These are phyloP conservation scores for Hiodon tergisus DNA, from an alignment of 2,113 vertebrate species.

Conservation along the genomic window DNA sequence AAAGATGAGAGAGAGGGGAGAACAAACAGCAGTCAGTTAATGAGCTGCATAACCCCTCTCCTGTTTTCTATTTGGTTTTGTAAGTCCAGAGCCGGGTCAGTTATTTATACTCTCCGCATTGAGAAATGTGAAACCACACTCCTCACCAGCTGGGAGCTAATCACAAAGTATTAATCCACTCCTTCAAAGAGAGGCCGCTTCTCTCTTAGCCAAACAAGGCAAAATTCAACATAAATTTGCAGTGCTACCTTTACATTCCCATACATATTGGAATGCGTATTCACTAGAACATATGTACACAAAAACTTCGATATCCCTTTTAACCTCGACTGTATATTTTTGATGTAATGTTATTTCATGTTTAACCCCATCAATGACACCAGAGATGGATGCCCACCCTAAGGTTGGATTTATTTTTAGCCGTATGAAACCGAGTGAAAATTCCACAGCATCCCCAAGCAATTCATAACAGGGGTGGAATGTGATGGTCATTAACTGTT, in stretches of 20 bases:
- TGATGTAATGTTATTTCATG: too few species aligned
- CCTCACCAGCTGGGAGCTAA: constrained; percentile 61
- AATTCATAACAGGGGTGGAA: not conserved
- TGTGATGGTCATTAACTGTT: not conserved
- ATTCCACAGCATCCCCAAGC: not conserved
- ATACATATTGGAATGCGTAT: too few species aligned
- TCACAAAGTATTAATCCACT: constrained; percentile 62
- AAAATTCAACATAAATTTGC: constrained; percentile 24
- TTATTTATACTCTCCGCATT: constrained; percentile 63
- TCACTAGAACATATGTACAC: too few species aligned
- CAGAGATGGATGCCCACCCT: not conserved
- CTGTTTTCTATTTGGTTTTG: constrained; percentile 34
- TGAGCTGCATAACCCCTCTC: constrained; percentile 40
- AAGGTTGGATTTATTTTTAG: not conserved
- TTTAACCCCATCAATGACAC: too few species aligned
- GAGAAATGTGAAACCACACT: constrained; percentile 64
- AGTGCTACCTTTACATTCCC: too few species aligned
- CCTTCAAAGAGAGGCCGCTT: constrained; percentile 55
- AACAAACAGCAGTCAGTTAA: constrained; percentile 30
- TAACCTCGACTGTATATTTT: too few species aligned
- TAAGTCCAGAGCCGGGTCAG: constrained; percentile 59
- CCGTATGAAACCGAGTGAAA: not conserved
- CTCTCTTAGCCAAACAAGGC: constrained; percentile 54
- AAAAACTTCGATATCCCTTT: too few species aligned
- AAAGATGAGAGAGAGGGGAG: constrained; percentile 29